Evolutionary conservation across 53 echinoderm and acorn worm genomes (phyloP).

Genomic region (Glandiceps talaboti): DNA sequence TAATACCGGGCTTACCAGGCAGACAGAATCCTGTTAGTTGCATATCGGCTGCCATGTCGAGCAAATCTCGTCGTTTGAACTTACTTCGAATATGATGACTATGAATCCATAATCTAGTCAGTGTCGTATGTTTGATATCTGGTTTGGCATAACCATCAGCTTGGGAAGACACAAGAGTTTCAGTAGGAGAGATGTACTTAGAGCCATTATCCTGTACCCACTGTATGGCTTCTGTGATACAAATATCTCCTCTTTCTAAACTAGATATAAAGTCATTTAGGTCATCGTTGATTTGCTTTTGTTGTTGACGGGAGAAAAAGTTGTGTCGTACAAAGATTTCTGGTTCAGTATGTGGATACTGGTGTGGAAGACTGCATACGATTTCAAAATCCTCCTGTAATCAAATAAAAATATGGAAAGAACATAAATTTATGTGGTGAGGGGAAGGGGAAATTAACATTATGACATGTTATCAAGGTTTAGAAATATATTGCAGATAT

Average conservation of each 20-base stretch:
- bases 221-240: conserved; percentile 55
- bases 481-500: no score
- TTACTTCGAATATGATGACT: conserved; percentile 97
- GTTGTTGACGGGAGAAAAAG: conserved; percentile 45
- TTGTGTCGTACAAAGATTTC: conserved; percentile 47
- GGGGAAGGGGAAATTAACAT: neutral
- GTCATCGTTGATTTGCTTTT: conserved; percentile 63
- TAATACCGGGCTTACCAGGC: conserved; percentile 92
- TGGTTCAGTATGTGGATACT: conserved; percentile 52
- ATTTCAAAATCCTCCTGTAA: conserved; percentile 22
- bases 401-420: neutral
- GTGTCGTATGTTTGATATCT: conserved; percentile 21
- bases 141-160: neutral
- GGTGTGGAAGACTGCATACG: conserved; percentile 39
- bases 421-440: neutral
- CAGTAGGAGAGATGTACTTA: conserved; percentile 28
- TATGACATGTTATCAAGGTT: no score
- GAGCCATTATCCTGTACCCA: conserved; percentile 71
- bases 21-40: conserved; percentile 73
- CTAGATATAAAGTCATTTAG: conserved; percentile 35
- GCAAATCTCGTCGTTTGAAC: conserved; percentile 66
- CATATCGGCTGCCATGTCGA: conserved; percentile 56
- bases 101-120: conserved; percentile 83
- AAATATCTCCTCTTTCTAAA: conserved; percentile 60
- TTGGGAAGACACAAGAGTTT: neutral